phyloP scores from a whole-genome alignment of 2,113 vertebrate species.

The Leiothrix lutea region DNA sequence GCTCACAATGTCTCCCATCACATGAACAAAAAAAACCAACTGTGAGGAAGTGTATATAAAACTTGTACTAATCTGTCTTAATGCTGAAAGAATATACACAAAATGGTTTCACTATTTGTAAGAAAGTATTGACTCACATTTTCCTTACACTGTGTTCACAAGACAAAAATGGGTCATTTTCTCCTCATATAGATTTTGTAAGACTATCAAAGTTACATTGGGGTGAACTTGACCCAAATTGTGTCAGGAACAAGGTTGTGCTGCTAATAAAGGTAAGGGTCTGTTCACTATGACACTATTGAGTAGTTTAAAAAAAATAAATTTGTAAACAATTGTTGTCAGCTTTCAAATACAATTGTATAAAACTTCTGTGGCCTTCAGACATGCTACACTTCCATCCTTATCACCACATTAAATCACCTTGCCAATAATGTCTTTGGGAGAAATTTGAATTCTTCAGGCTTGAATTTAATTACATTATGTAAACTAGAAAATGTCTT shows the following conservation, averaged over 20 bases:
- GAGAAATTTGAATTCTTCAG: constrained; percentile 69
- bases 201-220: not conserved
- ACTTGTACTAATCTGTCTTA: not conserved
- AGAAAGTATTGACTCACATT: not conserved
- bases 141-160: not conserved
- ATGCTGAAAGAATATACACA: not conserved
- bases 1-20: not conserved
- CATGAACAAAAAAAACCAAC: not conserved
- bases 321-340: constrained; percentile 22
- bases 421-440: constrained; percentile 66
- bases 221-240: not conserved
- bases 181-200: not conserved
- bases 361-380: constrained; percentile 42
- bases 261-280: not conserved
- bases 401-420: constrained; percentile 64
- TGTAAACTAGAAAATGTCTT: constrained; percentile 71
- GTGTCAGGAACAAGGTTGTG: not conserved
- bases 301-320: not conserved
- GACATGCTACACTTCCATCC: constrained; percentile 31
- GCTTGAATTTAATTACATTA: constrained; percentile 77
- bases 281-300: not conserved
- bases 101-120: not conserved
- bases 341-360: constrained; percentile 53
- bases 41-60: not conserved
- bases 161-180: not conserved